A percentile compares a stretch with the other conserved stretches of the same genome.
phyloP scores from a whole-genome alignment of 2,113 vertebrate species.

The Himantopus leucocephalus region DNA sequence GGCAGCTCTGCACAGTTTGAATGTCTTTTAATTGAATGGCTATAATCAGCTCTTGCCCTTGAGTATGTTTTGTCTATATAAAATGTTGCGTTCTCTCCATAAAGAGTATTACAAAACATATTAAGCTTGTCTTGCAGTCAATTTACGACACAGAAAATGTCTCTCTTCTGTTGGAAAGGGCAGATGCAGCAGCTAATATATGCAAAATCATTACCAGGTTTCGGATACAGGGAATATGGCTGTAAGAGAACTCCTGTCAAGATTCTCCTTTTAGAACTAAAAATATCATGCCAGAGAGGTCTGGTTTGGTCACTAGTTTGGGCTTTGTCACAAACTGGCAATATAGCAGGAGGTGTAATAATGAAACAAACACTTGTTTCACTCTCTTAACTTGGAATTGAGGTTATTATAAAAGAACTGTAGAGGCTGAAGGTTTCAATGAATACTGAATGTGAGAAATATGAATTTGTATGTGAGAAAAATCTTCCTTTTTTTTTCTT shows the following conservation, averaged over 20 bases:
- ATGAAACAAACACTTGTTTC: not conserved
- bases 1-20: not conserved
- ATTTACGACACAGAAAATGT: not conserved
- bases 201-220: not conserved
- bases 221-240: not conserved
- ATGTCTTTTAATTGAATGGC: not conserved
- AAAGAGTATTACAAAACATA: not conserved
- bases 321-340: not conserved
- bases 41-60: not conserved
- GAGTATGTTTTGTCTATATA: not conserved
- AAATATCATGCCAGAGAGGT: not conserved
- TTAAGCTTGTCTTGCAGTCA: not conserved
- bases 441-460: not conserved
- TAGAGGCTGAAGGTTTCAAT: not conserved
- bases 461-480: not conserved
- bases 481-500: fast-evolving
- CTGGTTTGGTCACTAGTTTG: not conserved
- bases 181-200: not conserved
- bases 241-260: not conserved
- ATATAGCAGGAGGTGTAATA: not conserved
- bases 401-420: not conserved
- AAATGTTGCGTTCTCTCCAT: not conserved
- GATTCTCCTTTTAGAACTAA: not conserved
- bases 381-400: not conserved
- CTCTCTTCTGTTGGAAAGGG: not conserved